Base-by-base conservation (phyloP, 1,140 invertebrate genomes). In the Saccostrea cuccullata region DNA sequence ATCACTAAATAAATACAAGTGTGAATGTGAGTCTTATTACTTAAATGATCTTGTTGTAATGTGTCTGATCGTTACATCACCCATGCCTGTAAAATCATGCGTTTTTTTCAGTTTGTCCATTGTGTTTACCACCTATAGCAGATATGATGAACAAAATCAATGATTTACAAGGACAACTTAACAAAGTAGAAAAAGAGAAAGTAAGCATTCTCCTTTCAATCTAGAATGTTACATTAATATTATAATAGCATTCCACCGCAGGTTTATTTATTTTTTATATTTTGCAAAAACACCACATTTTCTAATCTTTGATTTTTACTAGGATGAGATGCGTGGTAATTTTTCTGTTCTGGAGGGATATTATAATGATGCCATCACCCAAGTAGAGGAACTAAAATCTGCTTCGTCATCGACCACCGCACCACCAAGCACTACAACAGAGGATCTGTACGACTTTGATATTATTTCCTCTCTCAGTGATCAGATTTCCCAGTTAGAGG, bases 71-170 rank as follows among this genome's bases (percentile, higher is more conserved):
- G n/a, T 60, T 85, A 58, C 56, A 60, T 64, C 20, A 60, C 23
- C 30, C 56, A 17, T 8, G 84, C 17, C 6, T 55, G 9, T 30
- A 17, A 83, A 12, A 83, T 30, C 40, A 17, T 83, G 11, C 36
- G 8, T 47, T 13, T 83, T 47, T 23, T 83, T 55, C 30, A 89
- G 88, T 89, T 87, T 89, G 88, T 47, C 88, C 88, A 3, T 17
- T 89, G 11, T 89, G 88, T 23, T n/a, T 87, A 9, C 86, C 47
- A 20, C 86, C 55, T 20, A 87, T 89, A 67, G 88, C 87, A 82
- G 55, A 55, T 17, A 86, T 89, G 47, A 87, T 87, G 84, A 87
- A 89, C 26, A 87, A 87, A 89, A 86, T 89, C 58, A 86, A 87
- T 70, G 83, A 87, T 40, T 56, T 89, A 12, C 88, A 89, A 85